phyloP scores from a whole-genome alignment of 35 echinoderm and acorn worm species.

The Apostichopus californicus region DNA sequence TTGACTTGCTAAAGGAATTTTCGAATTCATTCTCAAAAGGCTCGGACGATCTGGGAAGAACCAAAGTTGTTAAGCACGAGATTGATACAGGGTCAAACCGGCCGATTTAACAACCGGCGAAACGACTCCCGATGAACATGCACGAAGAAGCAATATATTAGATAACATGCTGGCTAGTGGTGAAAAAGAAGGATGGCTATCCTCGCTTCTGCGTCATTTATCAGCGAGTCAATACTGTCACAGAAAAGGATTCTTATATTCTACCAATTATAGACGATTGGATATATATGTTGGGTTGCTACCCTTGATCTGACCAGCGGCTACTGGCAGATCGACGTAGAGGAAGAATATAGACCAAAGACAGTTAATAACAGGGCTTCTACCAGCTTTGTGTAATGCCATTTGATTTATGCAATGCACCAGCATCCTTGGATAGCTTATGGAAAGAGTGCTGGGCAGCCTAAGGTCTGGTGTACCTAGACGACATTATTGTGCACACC shows the following conservation, averaged over 20 bases:
- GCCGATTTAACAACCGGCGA: neutral
- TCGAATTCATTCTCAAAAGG: neutral
- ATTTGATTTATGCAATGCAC: neutral
- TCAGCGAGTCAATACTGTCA: slow-evolving; percentile 18
- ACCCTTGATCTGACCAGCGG: neutral
- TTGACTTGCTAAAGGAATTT: neutral
- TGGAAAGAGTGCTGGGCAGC: neutral
- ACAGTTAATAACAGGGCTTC: neutral
- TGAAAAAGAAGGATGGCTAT: slow-evolving; percentile 55
- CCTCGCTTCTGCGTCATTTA: slow-evolving; percentile 58
- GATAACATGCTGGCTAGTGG: slow-evolving; percentile 40
- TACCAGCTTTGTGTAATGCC: neutral
- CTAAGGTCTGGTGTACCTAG: neutral
- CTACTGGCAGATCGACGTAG: slow-evolving; percentile 28
- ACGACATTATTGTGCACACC: neutral
- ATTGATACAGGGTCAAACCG: neutral
- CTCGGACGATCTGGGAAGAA: slow-evolving; percentile 1
- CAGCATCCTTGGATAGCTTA: neutral
- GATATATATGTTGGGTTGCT: neutral
- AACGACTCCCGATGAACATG: neutral
- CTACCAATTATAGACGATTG: slow-evolving; percentile 8
- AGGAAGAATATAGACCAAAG: slow-evolving; percentile 1
- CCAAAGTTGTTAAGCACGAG: neutral
- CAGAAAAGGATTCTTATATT: neutral
- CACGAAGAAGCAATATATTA: neutral